These are phyloP conservation scores for Lasioglossum oenotherae DNA, from an alignment of 2,888 invertebrate species.

Conservation along the genomic window DNA sequence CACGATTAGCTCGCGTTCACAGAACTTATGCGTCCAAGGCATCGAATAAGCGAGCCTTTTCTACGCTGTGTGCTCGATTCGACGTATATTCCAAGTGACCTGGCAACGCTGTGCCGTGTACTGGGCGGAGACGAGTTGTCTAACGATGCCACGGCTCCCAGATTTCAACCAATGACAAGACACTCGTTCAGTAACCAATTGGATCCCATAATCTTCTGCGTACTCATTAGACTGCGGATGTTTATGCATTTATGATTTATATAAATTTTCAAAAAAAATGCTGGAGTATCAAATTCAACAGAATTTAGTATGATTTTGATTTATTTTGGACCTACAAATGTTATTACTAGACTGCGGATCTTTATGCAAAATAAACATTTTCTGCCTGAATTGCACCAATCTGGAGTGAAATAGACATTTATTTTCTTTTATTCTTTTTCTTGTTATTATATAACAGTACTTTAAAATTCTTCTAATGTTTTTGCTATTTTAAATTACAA, in stretches of 20 bases:
- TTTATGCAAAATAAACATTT: no score
- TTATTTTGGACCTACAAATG: no score
- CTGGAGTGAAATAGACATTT: no score
- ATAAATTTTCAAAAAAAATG: no score
- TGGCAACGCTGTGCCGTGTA: neutral
- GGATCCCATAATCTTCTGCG: neutral
- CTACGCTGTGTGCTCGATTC: neutral
- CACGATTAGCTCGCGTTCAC: constrained; percentile 27
- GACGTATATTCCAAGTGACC: neutral
- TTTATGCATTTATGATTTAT: neutral
- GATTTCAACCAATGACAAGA: neutral
- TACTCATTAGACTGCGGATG: neutral
- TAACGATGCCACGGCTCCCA: neutral
- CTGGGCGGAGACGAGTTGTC: neutral
- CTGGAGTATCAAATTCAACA: no score
- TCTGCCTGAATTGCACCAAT: no score
- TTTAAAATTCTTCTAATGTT: no score
- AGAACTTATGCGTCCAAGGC: constrained; percentile 9
- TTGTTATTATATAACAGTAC: no score
- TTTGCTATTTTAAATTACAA: no score
- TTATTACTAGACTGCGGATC: no score
- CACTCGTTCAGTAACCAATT: neutral
- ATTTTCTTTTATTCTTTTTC: no score
- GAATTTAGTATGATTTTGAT: no score
- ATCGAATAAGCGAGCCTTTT: neutral